Percentiles rank a stretch among this genome's conserved stretches.
phyloP scores from a whole-genome alignment of 1,140 invertebrate species.

The Lepidurus packardi region DNA sequence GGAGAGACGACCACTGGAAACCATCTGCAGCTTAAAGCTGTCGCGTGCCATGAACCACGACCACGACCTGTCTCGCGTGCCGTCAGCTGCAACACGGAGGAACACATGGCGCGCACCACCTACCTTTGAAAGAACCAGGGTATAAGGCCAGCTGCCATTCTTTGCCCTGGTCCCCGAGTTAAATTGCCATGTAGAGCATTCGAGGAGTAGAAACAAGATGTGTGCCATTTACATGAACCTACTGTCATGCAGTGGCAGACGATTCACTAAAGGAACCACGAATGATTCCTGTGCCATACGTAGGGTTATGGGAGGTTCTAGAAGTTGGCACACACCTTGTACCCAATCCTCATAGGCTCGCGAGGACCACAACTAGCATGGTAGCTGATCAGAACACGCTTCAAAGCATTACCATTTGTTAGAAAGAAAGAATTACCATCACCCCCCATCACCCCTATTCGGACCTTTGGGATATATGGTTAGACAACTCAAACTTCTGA shows the following conservation, averaged over 20 bases:
- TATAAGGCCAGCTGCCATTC: neutral
- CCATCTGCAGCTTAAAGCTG: conserved; percentile 14
- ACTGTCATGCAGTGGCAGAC: neutral
- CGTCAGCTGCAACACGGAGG: conserved; percentile 8
- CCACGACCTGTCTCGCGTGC: conserved; percentile 20
- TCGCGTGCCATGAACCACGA: conserved; percentile 17
- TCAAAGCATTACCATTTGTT: neutral
- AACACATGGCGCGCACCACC: neutral
- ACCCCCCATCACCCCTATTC: neutral
- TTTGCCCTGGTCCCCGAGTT: neutral
- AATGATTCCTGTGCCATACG: neutral
- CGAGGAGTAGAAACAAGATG: neutral
- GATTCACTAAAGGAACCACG: neutral
- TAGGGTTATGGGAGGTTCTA: neutral
- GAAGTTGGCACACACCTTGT: neutral
- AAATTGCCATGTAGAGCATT: conserved; percentile 7
- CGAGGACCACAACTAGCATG: neutral
- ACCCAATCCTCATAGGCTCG: neutral
- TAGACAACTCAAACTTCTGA: neutral
- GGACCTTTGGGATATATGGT: neutral
- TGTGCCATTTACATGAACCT: conserved; percentile 16
- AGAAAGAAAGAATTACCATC: neutral
- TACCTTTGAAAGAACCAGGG: neutral
- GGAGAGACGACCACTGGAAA: neutral
- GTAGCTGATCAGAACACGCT: neutral